Base-by-base conservation (phyloP, 53 echinoderm and acorn worm species). In the Glandiceps talaboti region DNA sequence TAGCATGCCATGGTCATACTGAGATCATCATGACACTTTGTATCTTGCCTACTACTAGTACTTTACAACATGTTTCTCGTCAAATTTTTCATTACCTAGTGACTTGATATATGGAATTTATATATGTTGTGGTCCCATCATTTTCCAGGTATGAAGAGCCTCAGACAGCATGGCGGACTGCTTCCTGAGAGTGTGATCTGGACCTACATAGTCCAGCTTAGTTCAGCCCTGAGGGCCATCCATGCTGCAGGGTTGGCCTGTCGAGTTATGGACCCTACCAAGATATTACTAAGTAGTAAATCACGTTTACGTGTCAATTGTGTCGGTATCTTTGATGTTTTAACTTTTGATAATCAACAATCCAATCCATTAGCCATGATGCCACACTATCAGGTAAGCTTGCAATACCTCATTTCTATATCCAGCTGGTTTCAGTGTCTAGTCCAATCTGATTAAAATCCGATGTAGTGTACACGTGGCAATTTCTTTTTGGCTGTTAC, bases 201-300 rank as follows among this genome's bases (percentile, higher is more conserved):
- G 96, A 96, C 92, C 28, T 96, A 96, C 76, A 83, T 96, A 12
- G 90, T 96, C 33, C 96, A 96, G 85, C 90, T 96, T 14, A 90
- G 90, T 75, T 92, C 96, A 0, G 92, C 96, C 29, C 86, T 96
- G 31, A 82, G 96, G 30, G 87, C 96, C 83, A 96, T 96, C 82
- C 92, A 96, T 82, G 90, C 90, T 0, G 88, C 92, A 0, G 96
- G 92, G 74, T 85, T 92, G 80, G 96, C 96, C 26, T 96, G 96
- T 79, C 89, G 96, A 25, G 96, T 96, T 83, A 96, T 96, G 90
- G 96, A 96, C 79, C 96, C 96, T 0, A 95, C 90, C 74, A 96
- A 96, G 89, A 90, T 92, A 31, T 82, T 96, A 33, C 84, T 96
- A 27, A 79, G 85, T 0, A 86, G 87, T 28, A 92, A 90, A 85